These are phyloP conservation scores for Paracanthobrama guichenoti DNA, from an alignment of 2,113 vertebrate genomes.

Conservation along the genomic window DNA sequence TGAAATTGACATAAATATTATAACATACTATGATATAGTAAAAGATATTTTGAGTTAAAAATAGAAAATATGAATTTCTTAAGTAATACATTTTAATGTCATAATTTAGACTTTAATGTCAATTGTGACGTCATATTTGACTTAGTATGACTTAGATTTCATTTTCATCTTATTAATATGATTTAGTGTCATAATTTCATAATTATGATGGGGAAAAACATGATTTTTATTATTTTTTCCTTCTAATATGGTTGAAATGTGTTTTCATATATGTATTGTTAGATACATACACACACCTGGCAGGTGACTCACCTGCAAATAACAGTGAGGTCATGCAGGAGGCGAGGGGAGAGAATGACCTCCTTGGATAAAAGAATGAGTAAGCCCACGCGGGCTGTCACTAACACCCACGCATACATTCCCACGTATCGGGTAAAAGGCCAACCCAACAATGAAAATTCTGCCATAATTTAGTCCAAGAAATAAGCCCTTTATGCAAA, in stretches of 20 bases:
- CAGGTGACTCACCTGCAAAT: conserved; percentile 22
- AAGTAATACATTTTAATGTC: too few species aligned
- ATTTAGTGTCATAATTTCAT: too few species aligned
- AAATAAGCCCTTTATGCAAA: neutral
- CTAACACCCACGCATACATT: neutral
- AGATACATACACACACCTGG: neutral
- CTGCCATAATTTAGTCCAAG: neutral
- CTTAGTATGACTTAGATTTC: too few species aligned
- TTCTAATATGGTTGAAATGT: neutral
- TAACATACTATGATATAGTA: too few species aligned
- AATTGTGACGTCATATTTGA: too few species aligned
- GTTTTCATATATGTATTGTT: neutral
- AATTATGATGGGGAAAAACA: too few species aligned
- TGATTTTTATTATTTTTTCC: too few species aligned
- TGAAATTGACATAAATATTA: too few species aligned
- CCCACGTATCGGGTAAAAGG: neutral
- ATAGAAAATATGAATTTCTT: too few species aligned
- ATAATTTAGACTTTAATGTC: too few species aligned
- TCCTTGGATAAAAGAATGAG: neutral
- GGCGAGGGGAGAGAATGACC: conserved; percentile 21
- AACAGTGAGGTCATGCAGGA: neutral
- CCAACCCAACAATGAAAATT: neutral
- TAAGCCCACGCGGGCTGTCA: neutral
- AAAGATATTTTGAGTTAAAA: too few species aligned
- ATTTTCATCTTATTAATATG: too few species aligned